Evolutionary conservation across 2,888 invertebrate species (phyloP).

Genomic region (Tholera decimalis): DNA sequence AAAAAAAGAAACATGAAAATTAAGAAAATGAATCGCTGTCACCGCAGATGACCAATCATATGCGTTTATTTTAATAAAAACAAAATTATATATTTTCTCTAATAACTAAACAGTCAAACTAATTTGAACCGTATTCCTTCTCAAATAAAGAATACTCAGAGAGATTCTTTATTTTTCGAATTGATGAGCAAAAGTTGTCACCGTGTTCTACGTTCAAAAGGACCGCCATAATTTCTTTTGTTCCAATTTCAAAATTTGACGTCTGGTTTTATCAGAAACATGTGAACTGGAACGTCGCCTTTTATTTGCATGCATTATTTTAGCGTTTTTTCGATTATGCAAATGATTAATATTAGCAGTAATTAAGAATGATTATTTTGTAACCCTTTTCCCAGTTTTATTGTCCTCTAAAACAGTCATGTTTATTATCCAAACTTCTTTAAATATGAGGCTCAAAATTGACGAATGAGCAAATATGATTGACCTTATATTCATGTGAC

Average conservation of each 20-base stretch:
- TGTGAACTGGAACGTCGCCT: constrained; percentile 55
- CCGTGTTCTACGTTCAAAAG: constrained; percentile 58
- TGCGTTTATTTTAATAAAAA: constrained; percentile 52
- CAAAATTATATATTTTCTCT: constrained; percentile 3
- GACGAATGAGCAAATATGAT: too few relatives aligned
- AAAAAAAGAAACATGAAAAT: constrained; percentile 41
- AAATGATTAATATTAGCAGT: constrained; percentile 15
- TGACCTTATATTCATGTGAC: too few relatives aligned
- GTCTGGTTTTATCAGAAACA: constrained; percentile 54
- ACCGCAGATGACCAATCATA: constrained; percentile 62
- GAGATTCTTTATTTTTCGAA: not conserved
- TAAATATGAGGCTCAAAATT: too few relatives aligned
- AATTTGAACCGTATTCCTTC: constrained; percentile 22
- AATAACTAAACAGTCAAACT: not conserved
- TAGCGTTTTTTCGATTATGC: constrained; percentile 1
- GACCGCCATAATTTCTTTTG: constrained; percentile 61
- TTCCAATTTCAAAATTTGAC: constrained; percentile 61
- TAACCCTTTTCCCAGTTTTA: too few relatives aligned
- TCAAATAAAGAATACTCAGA: not conserved
- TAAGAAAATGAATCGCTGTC: constrained; percentile 62
- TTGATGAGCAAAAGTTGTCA: constrained; percentile 24
- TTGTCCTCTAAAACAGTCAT: too few relatives aligned
- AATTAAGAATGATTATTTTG: not conserved
- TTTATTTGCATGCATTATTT: constrained; percentile 47
- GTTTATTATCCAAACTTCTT: too few relatives aligned